Conservation (phyloP, 1,140 invertebrate species). For the Palaemon carinicauda region DNA sequence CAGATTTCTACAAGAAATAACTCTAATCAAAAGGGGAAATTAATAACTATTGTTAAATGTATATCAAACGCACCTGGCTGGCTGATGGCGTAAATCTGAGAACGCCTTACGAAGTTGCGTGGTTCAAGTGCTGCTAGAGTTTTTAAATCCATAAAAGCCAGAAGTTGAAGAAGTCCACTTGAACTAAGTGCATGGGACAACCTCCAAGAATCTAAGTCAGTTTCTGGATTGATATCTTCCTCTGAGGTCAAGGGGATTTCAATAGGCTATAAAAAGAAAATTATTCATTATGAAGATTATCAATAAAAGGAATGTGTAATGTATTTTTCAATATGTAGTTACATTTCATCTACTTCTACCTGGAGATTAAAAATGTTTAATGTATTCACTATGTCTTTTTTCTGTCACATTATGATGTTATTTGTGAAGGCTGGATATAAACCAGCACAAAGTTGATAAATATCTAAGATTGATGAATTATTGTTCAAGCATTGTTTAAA, state of each 20-base stretch:
- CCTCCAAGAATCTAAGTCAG: slow-evolving; percentile 21
- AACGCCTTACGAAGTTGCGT: slow-evolving; percentile 19
- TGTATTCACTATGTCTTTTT: no score
- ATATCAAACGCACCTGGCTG: slow-evolving; percentile 22
- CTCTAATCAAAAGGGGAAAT: neutral
- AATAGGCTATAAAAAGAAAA: slow-evolving; percentile 20
- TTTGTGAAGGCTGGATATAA: no score
- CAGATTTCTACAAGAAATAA: neutral
- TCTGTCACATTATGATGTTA: no score
- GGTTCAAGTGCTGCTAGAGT: slow-evolving; percentile 19
- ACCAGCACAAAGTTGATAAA: no score
- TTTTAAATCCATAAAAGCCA: slow-evolving; percentile 43
- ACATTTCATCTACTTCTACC: neutral
- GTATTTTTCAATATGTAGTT: neutral
- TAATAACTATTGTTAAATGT: neutral
- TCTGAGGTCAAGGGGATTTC: slow-evolving; percentile 17
- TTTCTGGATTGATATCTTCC: slow-evolving; percentile 5
- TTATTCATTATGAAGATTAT: neutral
- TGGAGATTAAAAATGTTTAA: no score
- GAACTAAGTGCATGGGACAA: slow-evolving; percentile 36
- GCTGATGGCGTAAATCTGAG: slow-evolving; percentile 40
- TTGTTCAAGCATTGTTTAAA: no score
- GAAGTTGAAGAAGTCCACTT: slow-evolving; percentile 25
- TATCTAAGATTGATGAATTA: no score
- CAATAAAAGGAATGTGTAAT: neutral